Conservation (phyloP, 2,888 invertebrate species). For the Bombylius major region DNA sequence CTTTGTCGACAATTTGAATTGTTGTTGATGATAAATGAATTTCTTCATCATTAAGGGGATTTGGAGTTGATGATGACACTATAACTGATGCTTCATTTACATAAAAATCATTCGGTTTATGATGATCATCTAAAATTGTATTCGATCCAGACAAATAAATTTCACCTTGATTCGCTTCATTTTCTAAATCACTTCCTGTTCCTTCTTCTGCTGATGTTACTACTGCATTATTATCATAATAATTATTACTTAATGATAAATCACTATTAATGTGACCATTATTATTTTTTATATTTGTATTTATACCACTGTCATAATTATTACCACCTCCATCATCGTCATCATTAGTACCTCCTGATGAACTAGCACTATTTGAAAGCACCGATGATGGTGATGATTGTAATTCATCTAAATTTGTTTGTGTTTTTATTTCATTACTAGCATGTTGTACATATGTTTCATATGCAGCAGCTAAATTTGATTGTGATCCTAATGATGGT, state of each 20-base stretch:
- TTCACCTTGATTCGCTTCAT: slow-evolving; percentile 18
- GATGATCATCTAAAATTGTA: slow-evolving; percentile 3
- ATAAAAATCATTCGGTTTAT: slow-evolving; percentile 18
- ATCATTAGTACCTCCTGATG: no score
- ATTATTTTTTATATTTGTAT: background rate
- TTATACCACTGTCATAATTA: slow-evolving; percentile 13
- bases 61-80: slow-evolving; percentile 26
- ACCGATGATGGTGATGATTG: background rate
- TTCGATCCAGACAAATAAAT: slow-evolving; percentile 3
- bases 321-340: background rate
- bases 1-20: background rate
- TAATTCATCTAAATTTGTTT: background rate
- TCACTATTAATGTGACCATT: background rate
- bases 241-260: background rate
- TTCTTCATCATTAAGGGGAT: slow-evolving; percentile 10
- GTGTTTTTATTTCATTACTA: background rate
- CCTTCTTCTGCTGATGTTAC: background rate
- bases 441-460: slow-evolving; percentile 20
- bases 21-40: slow-evolving; percentile 1
- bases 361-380: background rate
- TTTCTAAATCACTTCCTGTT: slow-evolving; percentile 20
- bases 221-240: background rate
- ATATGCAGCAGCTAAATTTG: slow-evolving; percentile 22
- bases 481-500: slow-evolving; percentile 23
- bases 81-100: slow-evolving; percentile 28